Conservation (phyloP, 2,888 invertebrate genomes). For the Agrotis puta region DNA sequence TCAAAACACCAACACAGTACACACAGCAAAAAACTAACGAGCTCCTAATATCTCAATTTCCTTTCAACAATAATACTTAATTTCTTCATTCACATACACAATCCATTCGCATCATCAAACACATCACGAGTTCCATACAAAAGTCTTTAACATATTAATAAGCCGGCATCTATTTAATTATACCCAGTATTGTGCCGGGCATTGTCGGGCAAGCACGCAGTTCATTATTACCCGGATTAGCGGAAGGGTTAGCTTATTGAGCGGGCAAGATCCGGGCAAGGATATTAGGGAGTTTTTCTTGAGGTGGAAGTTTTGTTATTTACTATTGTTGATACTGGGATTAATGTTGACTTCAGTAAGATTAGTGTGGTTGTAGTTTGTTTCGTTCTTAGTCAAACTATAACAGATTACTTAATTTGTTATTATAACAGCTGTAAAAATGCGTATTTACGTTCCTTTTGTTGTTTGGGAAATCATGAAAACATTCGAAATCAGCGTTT, state of each 20-base stretch:
- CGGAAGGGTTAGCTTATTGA: constrained; percentile 82
- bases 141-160: constrained; percentile 66
- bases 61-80: constrained; percentile 18
- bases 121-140: constrained; percentile 60
- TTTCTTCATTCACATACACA: constrained; percentile 28
- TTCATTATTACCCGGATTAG: constrained; percentile 86
- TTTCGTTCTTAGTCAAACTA: not conserved
- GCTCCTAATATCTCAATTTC: constrained; percentile 8
- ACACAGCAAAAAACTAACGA: constrained; percentile 27
- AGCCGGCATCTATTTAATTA: constrained; percentile 74
- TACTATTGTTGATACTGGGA: constrained; percentile 35
- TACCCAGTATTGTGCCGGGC: constrained; percentile 63
- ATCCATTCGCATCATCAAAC: constrained; percentile 38
- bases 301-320: constrained; percentile 58
- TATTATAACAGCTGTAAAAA: not conserved
- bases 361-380: not conserved
- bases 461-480: no score
- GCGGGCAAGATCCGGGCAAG: constrained; percentile 69
- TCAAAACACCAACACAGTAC: not conserved
- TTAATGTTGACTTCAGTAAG: constrained; percentile 7
- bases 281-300: constrained; percentile 68
- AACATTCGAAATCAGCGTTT: no score
- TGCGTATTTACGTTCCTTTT: no score
- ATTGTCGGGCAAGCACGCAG: constrained; percentile 69
- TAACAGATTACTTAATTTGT: no score